A percentile compares a stretch with the other conserved stretches of the same genome.
phyloP scores from a whole-genome alignment of 2,888 invertebrate genomes.

The Clivina fossor region DNA sequence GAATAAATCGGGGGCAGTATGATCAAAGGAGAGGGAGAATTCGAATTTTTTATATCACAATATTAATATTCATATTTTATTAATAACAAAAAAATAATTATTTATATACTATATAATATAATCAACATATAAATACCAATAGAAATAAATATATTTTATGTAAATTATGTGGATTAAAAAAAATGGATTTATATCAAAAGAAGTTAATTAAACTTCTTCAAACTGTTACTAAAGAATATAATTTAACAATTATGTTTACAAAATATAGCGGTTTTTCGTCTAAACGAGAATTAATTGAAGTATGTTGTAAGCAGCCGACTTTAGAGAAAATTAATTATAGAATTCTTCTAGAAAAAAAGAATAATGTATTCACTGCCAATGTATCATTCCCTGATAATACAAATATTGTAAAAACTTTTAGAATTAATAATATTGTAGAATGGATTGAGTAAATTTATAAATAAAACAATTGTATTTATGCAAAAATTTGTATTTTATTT shows the following conservation, averaged over 20 bases:
- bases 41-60: no score
- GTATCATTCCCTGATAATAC: constrained; percentile 20
- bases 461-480: no score
- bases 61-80: no score
- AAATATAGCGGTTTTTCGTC: constrained; percentile 18
- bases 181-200: constrained; percentile 28
- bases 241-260: constrained; percentile 23
- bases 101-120: no score
- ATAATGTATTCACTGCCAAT: constrained; percentile 22
- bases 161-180: constrained; percentile 34
- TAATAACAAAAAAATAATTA: no score
- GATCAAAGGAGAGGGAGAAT: no score
- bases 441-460: constrained; percentile 23
- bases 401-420: constrained; percentile 5
- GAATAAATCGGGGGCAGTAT: no score
- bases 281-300: constrained; percentile 20
- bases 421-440: constrained; percentile 19
- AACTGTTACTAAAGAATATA: constrained; percentile 24
- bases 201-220: constrained; percentile 24
- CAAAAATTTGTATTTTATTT: constrained; percentile 7
- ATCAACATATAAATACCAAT: no score
- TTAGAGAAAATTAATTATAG: constrained; percentile 27
- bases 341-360: constrained; percentile 23
- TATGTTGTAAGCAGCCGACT: constrained; percentile 19
- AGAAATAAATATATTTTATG: no score